Evolutionary conservation across 2,113 vertebrate species (phyloP), one percentile per base, ranked within the genome.

Genomic region (Trematomus loennbergii): DNA sequence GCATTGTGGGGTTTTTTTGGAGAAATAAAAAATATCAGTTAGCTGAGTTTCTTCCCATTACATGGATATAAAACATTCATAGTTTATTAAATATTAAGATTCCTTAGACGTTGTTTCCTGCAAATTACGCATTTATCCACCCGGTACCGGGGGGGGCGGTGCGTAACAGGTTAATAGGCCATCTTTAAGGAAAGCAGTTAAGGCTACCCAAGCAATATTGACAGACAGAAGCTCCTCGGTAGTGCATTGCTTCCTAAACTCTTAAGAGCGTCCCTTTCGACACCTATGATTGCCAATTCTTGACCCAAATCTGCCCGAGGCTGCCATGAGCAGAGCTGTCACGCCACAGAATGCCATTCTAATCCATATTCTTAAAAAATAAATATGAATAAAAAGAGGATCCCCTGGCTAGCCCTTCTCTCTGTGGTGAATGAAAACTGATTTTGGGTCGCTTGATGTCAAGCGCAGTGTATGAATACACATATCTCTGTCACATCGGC

Each of bases 281-380:
- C 50, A 46, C 12, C 1, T 43, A 70, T 20, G 20, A 52, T 90
- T 86, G 78, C 78, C 86, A 72, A 81, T 20, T 75, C 86, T 89
- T 90, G 88, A 90, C 91, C 87, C 78, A 73, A 87, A 89, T 90
- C 88, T 85, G 86, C 89, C 88, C 9, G 77, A 73, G 81, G 84
- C 76, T 83, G 68, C 85, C 72, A 45, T 0, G 22, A 84, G 83
- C 71, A 12, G 62, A 48, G 49, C 70, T 29, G 62, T 65, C 73
- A 73, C 12, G 2, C 53, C 67, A 71, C 63, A n/a, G 20, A 57
- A 33, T 45, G 63, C 50, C 72, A 64, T 68, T 86, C 55, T 40
- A 70, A 84, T 63, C 79, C 65, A 62, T 67, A 61, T 45, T 3
- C 40, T 22, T 18, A 45, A 18, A 7, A 40, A 40, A 40, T 40